A percentile compares a stretch with the other conserved stretches of the same genome.
Evolutionary conservation across 2,113 vertebrate genomes (phyloP).

Genomic region (Pteruthius melanotis): DNA sequence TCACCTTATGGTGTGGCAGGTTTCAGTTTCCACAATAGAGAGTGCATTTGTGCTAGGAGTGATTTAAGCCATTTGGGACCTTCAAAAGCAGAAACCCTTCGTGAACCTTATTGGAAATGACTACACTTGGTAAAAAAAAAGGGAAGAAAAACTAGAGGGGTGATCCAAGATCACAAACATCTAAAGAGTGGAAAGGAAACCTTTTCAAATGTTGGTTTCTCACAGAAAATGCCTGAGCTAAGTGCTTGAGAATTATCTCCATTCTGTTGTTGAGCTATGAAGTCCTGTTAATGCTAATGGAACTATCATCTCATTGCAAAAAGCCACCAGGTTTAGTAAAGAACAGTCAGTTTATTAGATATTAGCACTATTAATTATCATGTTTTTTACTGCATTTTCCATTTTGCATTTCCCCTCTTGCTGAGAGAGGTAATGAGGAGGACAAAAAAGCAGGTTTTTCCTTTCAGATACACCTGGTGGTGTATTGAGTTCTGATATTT

Average conservation of each 20-base stretch:
- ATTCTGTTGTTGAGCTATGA: not conserved
- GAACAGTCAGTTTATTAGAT: not conserved
- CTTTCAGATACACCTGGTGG: slow-evolving; percentile 24
- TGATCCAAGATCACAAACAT: slow-evolving; percentile 56
- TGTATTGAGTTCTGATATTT: not conserved
- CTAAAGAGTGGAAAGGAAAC: slow-evolving; percentile 4
- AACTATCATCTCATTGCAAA: not conserved
- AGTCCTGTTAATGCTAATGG: not conserved
- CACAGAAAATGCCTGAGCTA: not conserved
- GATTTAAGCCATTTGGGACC: slow-evolving; percentile 68
- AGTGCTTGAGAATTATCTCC: not conserved
- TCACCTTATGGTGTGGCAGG: slow-evolving; percentile 66
- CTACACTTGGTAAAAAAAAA: slow-evolving; percentile 36
- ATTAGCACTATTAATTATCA: not conserved
- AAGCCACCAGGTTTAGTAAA: not conserved
- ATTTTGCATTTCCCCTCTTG: not conserved
- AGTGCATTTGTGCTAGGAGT: slow-evolving; percentile 61
- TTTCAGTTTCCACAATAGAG: slow-evolving; percentile 69
- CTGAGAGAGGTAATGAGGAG: not conserved
- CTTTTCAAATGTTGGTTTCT: slow-evolving; percentile 32
- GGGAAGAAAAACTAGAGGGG: slow-evolving; percentile 2
- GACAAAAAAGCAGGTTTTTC: not conserved
- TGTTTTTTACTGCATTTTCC: not conserved
- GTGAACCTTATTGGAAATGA: slow-evolving; percentile 68
- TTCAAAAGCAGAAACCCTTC: slow-evolving; percentile 60